Evolutionary conservation across 2,113 vertebrate genomes (phyloP), one percentile per base, ranked within the genome.

Genomic region (Murina feae): DNA sequence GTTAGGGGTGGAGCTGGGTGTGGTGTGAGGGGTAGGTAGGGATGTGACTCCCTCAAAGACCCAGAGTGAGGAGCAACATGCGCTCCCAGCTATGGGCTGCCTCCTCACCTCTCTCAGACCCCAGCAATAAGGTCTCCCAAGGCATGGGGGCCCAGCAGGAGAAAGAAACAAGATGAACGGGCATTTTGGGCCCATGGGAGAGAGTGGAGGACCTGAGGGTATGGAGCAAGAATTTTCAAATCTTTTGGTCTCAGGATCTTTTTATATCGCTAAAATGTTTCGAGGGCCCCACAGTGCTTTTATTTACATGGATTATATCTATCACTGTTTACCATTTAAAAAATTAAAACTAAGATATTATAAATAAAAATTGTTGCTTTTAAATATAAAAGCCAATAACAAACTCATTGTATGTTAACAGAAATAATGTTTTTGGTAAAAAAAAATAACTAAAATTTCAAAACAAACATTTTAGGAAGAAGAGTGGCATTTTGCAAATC

Each of bases 391-490:
- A 95, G 44, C 35, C 47, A 85, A 42, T 47, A 18, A 76, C 53
- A 88, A 86, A 78, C 5, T 84, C 47, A 47, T 81, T 82, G 23
- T 51, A 75, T 79, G n/a, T 68, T 88, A 92, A 69, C 65, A n/a
- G 20, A 88, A 74, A 79, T 75, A 81, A 87, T 5, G 13, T 79
- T 85, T 89, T 93, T 39, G 55, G 78, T 66, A 11, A 53, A 94
- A 11, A 53, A 94, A 79, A 85, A 37, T 65, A 74, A n/a, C 37
- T 39, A 44, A 65, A 37, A 66, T 72, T 90, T 69, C 42, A 90
- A 94, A 95, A 66, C 4, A 88, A 87, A 39, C 53, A 71, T 79
- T 87, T 93, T 65, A 84, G n/a, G 35, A 86, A 84, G 18, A 91
- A 89, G 81, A 90, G 20, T 71, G 44, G 25, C 53, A 83, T 47